Evolutionary conservation across 2,113 vertebrate genomes (phyloP).

Genomic region (Ptilorrhoa leucosticta): DNA sequence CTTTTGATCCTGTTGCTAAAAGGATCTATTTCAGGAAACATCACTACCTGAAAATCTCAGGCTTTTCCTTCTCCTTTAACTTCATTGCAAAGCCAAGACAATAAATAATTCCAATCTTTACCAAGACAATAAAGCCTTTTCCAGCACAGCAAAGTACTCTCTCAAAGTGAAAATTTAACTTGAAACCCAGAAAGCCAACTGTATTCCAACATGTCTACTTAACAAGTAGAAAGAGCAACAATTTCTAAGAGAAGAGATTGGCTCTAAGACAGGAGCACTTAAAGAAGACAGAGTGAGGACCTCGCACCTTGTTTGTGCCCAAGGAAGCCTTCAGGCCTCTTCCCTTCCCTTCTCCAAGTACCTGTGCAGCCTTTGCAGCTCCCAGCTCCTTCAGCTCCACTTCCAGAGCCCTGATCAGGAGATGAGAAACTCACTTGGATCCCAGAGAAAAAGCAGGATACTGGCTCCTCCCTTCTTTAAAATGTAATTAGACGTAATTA

Average conservation of each 20-base stretch:
- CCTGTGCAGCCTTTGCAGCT: not conserved
- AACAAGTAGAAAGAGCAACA: not conserved
- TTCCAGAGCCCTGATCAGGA: not conserved
- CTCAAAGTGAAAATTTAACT: not conserved
- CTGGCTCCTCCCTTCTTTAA: not conserved
- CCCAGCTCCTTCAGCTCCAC: not conserved
- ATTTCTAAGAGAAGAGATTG: not conserved
- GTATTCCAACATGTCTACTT: fast-evolving
- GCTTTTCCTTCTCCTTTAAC: not conserved
- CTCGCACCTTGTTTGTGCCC: not conserved
- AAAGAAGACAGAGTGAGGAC: not conserved
- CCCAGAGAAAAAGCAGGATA: fast-evolving
- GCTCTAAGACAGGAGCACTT: not conserved
- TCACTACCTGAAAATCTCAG: not conserved
- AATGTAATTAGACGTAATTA: not conserved
- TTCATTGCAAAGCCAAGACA: not conserved
- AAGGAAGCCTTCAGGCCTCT: not conserved
- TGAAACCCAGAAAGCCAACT: not conserved
- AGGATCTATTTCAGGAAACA: not conserved
- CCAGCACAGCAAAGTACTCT: not conserved
- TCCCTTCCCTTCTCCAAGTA: not conserved
- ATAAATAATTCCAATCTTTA: not conserved
- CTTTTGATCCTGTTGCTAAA: not conserved
- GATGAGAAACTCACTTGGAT: not conserved
- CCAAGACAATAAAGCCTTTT: not conserved